phyloP scores from a whole-genome alignment of 2,113 vertebrate genomes.

The Rhegmatorhina hoffmannsi region DNA sequence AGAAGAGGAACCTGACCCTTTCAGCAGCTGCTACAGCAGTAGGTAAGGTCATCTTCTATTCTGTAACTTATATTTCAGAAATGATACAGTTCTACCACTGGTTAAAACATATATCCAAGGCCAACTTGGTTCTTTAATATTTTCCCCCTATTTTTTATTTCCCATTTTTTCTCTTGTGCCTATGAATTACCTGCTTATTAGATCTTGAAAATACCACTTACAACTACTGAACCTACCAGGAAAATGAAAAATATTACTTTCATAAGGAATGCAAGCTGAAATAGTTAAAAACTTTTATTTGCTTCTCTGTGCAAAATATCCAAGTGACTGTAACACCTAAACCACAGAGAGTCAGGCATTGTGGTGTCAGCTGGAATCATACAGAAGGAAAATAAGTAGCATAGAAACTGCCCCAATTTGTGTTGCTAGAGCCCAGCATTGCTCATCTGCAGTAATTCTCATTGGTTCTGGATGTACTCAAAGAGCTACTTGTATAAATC shows the following conservation, averaged over 20 bases:
- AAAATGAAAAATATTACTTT: background rate
- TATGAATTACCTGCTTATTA: background rate
- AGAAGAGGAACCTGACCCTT: background rate
- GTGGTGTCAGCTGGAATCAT: background rate
- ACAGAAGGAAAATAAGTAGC: background rate
- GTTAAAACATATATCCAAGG: background rate
- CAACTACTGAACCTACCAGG: background rate
- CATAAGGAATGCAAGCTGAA: background rate
- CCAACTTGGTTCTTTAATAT: background rate
- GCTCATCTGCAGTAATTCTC: background rate
- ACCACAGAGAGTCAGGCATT: background rate
- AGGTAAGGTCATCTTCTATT: background rate
- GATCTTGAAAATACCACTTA: background rate
- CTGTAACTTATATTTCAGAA: background rate
- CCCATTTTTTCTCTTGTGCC: background rate
- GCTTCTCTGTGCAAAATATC: background rate
- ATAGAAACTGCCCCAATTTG: background rate
- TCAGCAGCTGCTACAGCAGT: background rate
- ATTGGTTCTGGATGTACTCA: background rate
- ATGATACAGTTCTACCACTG: background rate
- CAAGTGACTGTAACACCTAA: background rate
- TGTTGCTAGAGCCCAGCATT: background rate
- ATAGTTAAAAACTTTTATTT: background rate
- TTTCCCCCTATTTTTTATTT: background rate
- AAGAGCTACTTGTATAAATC: background rate